A percentile compares a stretch with the other conserved stretches of the same genome.
Conservation (phyloP, 2,113 vertebrate species). For the Spea multiplicata region DNA sequence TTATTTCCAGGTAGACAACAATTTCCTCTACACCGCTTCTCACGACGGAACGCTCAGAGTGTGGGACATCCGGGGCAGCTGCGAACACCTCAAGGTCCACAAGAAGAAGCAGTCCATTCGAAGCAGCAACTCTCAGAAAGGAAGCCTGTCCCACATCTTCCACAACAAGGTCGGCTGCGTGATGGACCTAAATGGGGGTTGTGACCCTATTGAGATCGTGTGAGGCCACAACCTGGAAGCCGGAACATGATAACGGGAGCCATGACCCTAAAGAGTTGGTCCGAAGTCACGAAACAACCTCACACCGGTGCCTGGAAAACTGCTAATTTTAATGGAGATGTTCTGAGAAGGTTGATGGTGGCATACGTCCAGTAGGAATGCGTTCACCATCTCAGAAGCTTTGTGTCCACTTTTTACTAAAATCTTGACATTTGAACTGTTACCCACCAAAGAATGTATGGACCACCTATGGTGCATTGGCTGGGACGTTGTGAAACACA, state of each 20-base stretch:
- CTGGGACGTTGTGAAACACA: too few relatives aligned
- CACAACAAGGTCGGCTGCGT: constrained; percentile 72
- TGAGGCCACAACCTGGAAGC: constrained; percentile 44
- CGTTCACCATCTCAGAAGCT: too few relatives aligned
- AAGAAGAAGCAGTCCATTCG: constrained; percentile 52
- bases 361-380: too few relatives aligned
- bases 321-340: not conserved
- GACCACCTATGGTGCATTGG: too few relatives aligned
- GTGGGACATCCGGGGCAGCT: constrained; percentile 71
- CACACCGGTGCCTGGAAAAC: not conserved
- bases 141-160: constrained; percentile 67
- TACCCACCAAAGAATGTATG: too few relatives aligned
- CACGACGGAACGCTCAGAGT: constrained; percentile 69
- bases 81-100: constrained; percentile 52
- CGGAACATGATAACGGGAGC: constrained; percentile 25
- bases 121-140: constrained; percentile 59
- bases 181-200: constrained; percentile 52
- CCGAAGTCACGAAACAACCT: not conserved
- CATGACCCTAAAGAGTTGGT: constrained; percentile 54
- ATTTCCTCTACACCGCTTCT: constrained; percentile 74
- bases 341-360: not conserved
- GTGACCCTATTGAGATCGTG: constrained; percentile 56
- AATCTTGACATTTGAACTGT: too few relatives aligned
- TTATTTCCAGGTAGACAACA: constrained; percentile 68
- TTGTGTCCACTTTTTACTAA: too few relatives aligned